These are phyloP conservation scores for Phengaris arion DNA, from an alignment of 2,888 invertebrate genomes.

Conservation along the genomic window DNA sequence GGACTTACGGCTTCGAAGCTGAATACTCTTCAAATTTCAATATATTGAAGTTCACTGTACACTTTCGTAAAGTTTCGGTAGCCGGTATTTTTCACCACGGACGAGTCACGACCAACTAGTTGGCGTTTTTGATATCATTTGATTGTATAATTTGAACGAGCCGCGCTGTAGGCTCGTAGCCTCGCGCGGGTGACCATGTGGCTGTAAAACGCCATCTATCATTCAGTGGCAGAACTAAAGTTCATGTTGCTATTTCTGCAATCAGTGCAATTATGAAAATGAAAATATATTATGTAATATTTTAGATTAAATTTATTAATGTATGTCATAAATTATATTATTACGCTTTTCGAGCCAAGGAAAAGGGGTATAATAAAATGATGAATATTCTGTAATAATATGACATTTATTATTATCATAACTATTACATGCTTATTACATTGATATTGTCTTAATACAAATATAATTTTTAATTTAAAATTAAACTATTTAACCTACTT, in stretches of 20 bases:
- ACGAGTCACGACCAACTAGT: constrained; percentile 50
- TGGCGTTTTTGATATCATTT: constrained; percentile 72
- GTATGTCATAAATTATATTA: neutral
- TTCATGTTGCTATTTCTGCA: too few relatives aligned
- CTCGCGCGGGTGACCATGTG: constrained; percentile 38
- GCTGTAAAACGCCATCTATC: constrained; percentile 50
- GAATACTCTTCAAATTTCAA: neutral
- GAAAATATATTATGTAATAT: too few relatives aligned
- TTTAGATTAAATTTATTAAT: neutral
- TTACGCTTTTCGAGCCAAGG: constrained; percentile 9
- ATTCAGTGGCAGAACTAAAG: constrained; percentile 44
- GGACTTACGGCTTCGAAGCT: neutral
- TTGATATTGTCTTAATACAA: constrained; percentile 28
- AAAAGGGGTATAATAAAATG: constrained; percentile 2
- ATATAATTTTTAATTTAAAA: constrained; percentile 7
- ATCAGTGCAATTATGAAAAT: too few relatives aligned
- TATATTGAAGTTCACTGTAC: neutral
- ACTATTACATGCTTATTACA: neutral
- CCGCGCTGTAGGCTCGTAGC: constrained; percentile 47
- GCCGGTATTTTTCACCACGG: constrained; percentile 19
- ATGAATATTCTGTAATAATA: neutral
- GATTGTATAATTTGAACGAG: constrained; percentile 67
- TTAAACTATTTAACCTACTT: constrained; percentile 12
- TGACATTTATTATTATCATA: constrained; percentile 24
- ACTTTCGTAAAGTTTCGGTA: constrained; percentile 17